These are phyloP conservation scores for Acrocephalus arundinaceus DNA, from an alignment of 2,113 vertebrate genomes.

Conservation along the genomic window DNA sequence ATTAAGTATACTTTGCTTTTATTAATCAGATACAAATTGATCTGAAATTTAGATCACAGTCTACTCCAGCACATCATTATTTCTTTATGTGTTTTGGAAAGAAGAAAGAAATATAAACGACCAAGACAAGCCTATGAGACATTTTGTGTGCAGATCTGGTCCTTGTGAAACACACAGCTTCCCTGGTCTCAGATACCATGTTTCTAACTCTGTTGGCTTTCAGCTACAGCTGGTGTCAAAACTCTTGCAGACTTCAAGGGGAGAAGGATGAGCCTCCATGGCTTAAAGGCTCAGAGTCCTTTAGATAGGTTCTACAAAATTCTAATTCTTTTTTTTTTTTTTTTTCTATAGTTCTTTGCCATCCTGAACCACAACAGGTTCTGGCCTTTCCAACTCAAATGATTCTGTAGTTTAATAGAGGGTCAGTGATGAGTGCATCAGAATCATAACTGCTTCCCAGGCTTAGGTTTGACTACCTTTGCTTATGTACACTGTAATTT, in stretches of 20 bases:
- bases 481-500: background rate
- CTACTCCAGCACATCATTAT: background rate
- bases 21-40: background rate
- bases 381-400: background rate
- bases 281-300: background rate
- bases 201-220: background rate
- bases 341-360: background rate
- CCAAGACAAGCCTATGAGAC: background rate
- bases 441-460: background rate
- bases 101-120: background rate
- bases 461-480: background rate
- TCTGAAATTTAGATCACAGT: background rate
- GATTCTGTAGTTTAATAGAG: background rate
- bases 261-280: background rate
- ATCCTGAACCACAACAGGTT: background rate
- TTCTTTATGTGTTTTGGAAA: background rate
- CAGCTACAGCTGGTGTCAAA: background rate
- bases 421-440: background rate
- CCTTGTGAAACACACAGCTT: background rate
- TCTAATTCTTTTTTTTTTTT: background rate
- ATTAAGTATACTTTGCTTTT: background rate
- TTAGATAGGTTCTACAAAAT: background rate
- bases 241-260: background rate
- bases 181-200: background rate
- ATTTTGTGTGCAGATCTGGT: background rate